Conservation (phyloP, 92 coral and sea anemone genomes). For the Phenganax marumi region DNA sequence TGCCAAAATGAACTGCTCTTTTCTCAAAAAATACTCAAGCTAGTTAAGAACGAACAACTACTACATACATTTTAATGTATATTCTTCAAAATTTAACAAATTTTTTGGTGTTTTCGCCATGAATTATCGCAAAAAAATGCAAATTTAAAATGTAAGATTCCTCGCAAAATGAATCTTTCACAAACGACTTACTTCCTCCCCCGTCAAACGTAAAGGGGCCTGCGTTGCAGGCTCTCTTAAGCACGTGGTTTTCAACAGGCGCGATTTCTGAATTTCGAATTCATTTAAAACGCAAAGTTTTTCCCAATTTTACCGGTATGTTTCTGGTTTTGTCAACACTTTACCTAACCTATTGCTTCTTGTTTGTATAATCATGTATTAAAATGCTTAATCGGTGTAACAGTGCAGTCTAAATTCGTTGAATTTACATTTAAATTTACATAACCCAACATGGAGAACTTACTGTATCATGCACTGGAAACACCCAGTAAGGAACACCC, state of each 20-base stretch:
- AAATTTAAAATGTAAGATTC: too few species aligned
- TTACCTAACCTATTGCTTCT: not conserved
- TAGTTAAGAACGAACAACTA: too few species aligned
- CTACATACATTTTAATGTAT: too few species aligned
- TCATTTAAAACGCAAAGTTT: not conserved
- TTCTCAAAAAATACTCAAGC: too few species aligned
- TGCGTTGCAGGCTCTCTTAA: constrained; percentile 11
- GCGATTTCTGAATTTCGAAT: constrained; percentile 30
- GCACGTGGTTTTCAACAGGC: constrained; percentile 1
- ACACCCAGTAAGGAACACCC: too few species aligned
- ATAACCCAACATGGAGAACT: not conserved
- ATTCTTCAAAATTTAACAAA: too few species aligned
- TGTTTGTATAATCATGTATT: not conserved
- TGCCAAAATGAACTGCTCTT: too few species aligned
- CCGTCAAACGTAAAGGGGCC: not conserved
- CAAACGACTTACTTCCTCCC: not conserved
- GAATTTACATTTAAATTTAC: not conserved
- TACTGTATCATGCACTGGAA: not conserved
- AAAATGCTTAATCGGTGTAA: not conserved
- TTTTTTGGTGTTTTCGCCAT: too few species aligned
- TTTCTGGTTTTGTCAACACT: not conserved
- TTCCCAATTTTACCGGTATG: not conserved
- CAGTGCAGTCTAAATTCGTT: not conserved
- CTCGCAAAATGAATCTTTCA: not conserved
- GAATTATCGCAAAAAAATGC: too few species aligned